Base-by-base conservation (phyloP, 2,113 vertebrate species). In the Falcunculus frontatus region DNA sequence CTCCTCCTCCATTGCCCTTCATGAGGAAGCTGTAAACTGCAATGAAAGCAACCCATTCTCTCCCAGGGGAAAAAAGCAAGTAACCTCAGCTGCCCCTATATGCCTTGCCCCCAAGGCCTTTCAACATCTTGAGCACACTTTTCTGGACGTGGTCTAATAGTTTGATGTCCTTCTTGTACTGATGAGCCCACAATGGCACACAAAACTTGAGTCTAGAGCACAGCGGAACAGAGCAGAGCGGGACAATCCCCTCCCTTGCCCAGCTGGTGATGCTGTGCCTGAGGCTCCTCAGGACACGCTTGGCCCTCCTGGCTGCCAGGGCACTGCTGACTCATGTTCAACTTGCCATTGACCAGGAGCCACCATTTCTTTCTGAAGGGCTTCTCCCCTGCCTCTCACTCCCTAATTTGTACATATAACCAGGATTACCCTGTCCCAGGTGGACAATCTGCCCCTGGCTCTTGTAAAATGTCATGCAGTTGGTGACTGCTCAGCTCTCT, bases 1-100 rank as follows among this genome's bases (percentile, higher is more conserved):
- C 2, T 56, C 16, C 8, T 2, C 1, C 19, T 85, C 17, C 1
- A 1, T 3, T 70, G 6, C 5, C 10, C 5, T 1, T 17, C 2
- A 4, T 32, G 16, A 55, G 9, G 56, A 39, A 49, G 11, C 2
- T 70, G 18, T 46, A 67, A 17, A 16, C 18, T 55, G 18, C 4
- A 2, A 41, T 35, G 18, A 62, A 27, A 4, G 6, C 25, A 46
- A 9, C 5, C 17, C 14, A 7, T 57, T 46, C 30, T 90, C n/a
- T 68, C 22, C 19, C 73, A 11, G 7, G 1, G 16, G 30, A 79
- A 22, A 13, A 79, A 7, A 19, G 2, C 8, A 50, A 72, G n/a
- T 35, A 9, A 47, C 44, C 2, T 87, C 7, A n/a, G 6, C 29
- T 2, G 1, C 6, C 22, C 1, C 21, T 1, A 2, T 29, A 70